Evolutionary conservation across 2,113 vertebrate species (phyloP), one percentile per base, ranked within the genome.

Genomic region (Myrmophylax atrothorax): DNA sequence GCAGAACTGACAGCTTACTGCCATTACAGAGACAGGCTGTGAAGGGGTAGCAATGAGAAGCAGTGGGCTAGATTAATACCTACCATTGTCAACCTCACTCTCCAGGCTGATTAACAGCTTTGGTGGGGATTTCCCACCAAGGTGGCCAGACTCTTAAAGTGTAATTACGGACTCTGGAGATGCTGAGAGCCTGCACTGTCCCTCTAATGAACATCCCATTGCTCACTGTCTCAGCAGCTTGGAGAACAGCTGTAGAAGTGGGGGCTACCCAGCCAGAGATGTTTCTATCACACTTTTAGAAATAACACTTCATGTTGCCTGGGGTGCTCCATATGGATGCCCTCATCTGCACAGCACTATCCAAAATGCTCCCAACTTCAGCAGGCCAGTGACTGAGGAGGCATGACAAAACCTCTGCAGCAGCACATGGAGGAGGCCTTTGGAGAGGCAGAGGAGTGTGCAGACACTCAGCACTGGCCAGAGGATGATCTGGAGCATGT

Each of bases 341-440:
- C 53, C 49, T 35, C 62, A 42, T n/a, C 46, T 23, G 20, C 31
- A 55, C 19, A 73, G 53, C 1, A 0, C 11, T 2, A 0, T 19
- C 49, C 44, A 59, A 80, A 94, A 38, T 0, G 1, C 24, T 80
- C 38, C 64, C 7, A 42, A 8, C 19, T 49, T 63, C 53, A 60
- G 59, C 22, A 79, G 23, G 20, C 24, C 37, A 24, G 33, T 9
- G 15, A 33, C 42, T 4, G 58, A 68, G 72, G 38, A 31, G 64
- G 44, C 6, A 52, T 10, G 12, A 38, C 49, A 47, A 69, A 90
- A 60, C 12, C 18, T 72, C 68, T 33, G 47, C 44, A 47, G 28
- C 44, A 72, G 66, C 38, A n/a, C 7, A 0, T 2, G 40, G 38
- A 62, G 38, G 23, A 56, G 29, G 16, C 33, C 37, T 89, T 56